Evolutionary conservation across 2,113 vertebrate genomes (phyloP), one percentile per base, ranked within the genome.

Genomic region (Patagioenas fasciata): DNA sequence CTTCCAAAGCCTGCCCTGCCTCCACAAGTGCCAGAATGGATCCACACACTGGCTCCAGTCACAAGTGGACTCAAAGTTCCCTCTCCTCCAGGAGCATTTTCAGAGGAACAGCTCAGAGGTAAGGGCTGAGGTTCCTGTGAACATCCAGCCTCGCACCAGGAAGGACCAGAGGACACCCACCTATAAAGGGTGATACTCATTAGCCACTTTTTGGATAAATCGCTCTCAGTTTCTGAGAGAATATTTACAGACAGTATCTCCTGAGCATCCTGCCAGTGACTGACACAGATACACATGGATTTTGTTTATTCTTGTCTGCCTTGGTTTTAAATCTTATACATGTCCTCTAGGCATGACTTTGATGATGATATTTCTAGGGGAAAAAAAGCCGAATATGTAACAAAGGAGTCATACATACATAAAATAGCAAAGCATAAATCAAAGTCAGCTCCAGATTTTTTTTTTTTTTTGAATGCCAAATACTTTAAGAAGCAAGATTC

Each of bases 291-390:
- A 97, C 97, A 97, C 96, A 97, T 97, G 97, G 96, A 96, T 98
- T 97, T 96, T 96, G 95, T 97, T 98, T 98, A 96, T 96, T 97
- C 96, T 96, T 97, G 75, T 94, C 96, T 56, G 89, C 65, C 78
- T 95, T 94, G 84, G 95, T 97, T 98, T 98, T 97, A 94, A 93
- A 96, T 97, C 97, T 97, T 97, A 93, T 96, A 89, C 80, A 70
- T 95, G 93, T 96, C 97, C 97, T 95, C 51, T 60, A 96, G 98
- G 97, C 96, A 97, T 77, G 84, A 91, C 97, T 98, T 98, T 98
- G 97, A 98, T 97, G 96, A 67, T 96, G 88, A 93, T 61, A 94
- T 96, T 97, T 95, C 87, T 89, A 64, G 48, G 19, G 48, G 0
- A 66, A 95, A 89, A 94, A 82, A 15, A 0, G 15, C 20, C 72